These are phyloP conservation scores for Mastomys coucha DNA, from an alignment of 2,113 vertebrate genomes.

Conservation along the genomic window DNA sequence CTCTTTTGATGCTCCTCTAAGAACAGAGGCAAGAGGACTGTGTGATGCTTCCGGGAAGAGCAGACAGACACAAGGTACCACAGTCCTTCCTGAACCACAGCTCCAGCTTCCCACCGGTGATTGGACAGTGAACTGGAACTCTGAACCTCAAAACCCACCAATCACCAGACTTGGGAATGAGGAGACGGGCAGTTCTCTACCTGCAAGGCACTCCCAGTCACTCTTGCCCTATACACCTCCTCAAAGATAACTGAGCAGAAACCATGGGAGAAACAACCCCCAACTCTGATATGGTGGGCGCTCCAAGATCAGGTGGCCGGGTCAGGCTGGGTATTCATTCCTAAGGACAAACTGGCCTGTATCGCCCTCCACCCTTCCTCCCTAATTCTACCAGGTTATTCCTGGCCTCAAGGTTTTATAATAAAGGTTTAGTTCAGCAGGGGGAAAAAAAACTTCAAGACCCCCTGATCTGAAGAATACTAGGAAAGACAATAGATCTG, in stretches of 20 bases:
- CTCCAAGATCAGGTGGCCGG: neutral
- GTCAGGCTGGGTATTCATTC: neutral
- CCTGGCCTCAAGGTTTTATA: neutral
- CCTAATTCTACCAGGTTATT: no score
- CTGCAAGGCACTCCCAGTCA: fast-evolving
- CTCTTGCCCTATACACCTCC: neutral
- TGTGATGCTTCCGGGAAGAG: neutral
- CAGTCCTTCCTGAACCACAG: neutral
- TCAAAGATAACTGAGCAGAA: no score
- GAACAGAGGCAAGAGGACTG: neutral
- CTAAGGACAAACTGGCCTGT: neutral
- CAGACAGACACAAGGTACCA: neutral
- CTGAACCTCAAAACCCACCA: neutral
- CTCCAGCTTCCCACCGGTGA: neutral
- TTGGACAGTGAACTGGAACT: neutral
- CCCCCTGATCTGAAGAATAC: neutral
- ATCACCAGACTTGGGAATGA: neutral
- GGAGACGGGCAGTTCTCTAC: fast-evolving
- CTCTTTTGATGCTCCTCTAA: neutral
- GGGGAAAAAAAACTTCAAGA: neutral
- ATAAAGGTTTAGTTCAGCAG: neutral
- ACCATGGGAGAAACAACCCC: neutral
- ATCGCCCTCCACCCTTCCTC: neutral
- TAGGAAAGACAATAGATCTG: neutral
- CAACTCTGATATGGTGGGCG: fast-evolving